Evolutionary conservation across 1,140 invertebrate species (phyloP).

Genomic region (Trinorchestia longiramus): DNA sequence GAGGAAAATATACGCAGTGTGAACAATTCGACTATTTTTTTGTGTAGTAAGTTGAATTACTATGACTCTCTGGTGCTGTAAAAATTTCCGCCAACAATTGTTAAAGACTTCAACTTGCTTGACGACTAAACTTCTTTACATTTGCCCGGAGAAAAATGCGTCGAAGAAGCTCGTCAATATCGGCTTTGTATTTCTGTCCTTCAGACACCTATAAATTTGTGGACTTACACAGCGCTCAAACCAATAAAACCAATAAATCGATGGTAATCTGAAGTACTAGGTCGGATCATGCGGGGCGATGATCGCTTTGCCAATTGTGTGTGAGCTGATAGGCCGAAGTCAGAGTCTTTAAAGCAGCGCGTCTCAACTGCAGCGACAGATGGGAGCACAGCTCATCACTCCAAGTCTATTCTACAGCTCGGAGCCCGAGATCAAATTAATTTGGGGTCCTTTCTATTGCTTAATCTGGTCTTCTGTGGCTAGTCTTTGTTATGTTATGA

Average conservation of each 20-base stretch:
- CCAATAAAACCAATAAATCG: constrained; percentile 9
- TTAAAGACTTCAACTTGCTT: too few relatives aligned
- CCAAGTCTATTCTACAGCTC: not conserved
- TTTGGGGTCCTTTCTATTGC: not conserved
- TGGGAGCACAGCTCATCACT: not conserved
- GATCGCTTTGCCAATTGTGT: not conserved
- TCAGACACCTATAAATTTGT: not conserved
- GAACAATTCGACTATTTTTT: too few relatives aligned
- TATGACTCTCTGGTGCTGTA: too few relatives aligned
- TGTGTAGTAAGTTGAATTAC: too few relatives aligned
- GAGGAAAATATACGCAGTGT: too few relatives aligned
- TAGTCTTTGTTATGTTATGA: not conserved
- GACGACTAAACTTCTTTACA: too few relatives aligned
- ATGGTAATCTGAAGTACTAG: not conserved
- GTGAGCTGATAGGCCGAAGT: not conserved
- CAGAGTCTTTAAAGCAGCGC: not conserved
- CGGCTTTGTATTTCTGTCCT: not conserved
- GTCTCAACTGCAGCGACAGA: not conserved
- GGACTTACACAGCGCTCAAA: not conserved
- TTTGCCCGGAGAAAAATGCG: not conserved
- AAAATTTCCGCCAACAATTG: too few relatives aligned
- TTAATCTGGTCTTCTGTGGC: not conserved
- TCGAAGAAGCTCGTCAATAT: not conserved
- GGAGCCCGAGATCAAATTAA: not conserved
- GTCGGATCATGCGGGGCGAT: not conserved